Conservation (phyloP, 2,113 vertebrate genomes). For the Procavia capensis region DNA sequence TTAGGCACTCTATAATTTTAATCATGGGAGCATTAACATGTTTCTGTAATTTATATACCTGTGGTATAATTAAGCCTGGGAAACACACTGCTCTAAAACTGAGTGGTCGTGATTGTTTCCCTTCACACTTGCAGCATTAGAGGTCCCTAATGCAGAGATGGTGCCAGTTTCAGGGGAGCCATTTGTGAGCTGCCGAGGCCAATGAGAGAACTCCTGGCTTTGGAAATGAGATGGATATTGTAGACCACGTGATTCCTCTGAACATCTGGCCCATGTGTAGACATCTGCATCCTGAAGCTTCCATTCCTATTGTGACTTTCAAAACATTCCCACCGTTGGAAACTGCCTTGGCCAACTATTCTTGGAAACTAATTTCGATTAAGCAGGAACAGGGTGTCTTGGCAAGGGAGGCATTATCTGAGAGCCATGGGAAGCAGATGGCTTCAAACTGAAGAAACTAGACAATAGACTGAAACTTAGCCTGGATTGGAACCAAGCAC, state of each 20-base stretch:
- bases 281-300: conserved; percentile 43
- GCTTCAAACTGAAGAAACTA: conserved; percentile 65
- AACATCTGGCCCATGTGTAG: conserved; percentile 57
- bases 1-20: conserved; percentile 91
- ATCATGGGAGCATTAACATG: conserved; percentile 91
- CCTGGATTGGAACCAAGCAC: conserved; percentile 60
- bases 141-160: conserved; percentile 43
- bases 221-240: neutral
- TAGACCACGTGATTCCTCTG: neutral
- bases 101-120: conserved; percentile 81
- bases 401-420: conserved; percentile 66
- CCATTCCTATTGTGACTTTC: conserved; percentile 53
- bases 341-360: conserved; percentile 72
- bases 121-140: conserved; percentile 62
- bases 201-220: neutral
- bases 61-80: conserved; percentile 89
- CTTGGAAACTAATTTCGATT: conserved; percentile 79
- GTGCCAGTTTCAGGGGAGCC: conserved; percentile 30
- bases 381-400: conserved; percentile 76
- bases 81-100: conserved; percentile 85
- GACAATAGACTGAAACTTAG: conserved; percentile 74
- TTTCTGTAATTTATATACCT: conserved; percentile 92
- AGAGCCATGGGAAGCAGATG: conserved; percentile 69
- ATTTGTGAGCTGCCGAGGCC: neutral
- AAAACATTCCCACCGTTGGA: conserved; percentile 39